phyloP scores from a whole-genome alignment of 2,888 invertebrate genomes.

The Brachypalpus laphriformis region DNA sequence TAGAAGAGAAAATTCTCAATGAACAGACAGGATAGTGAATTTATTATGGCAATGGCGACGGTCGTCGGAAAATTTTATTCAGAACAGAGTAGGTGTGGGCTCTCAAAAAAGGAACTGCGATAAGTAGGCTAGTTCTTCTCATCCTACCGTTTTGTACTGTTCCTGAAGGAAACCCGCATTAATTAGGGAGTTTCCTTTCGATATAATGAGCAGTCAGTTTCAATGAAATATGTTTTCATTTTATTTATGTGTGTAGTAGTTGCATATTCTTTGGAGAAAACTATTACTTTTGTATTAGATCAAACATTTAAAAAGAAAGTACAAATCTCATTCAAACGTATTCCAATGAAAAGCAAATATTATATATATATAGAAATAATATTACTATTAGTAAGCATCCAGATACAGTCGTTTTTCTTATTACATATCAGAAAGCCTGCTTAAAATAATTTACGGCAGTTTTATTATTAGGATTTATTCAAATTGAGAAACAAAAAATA shows the following conservation, averaged over 20 bases:
- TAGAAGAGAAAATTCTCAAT: not conserved
- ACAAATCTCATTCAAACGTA: too few relatives aligned
- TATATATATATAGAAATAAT: too few relatives aligned
- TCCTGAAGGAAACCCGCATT: slow-evolving; percentile 22
- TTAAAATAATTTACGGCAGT: too few relatives aligned
- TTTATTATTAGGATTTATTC: too few relatives aligned
- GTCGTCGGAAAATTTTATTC: not conserved
- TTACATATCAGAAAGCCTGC: too few relatives aligned
- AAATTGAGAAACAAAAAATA: too few relatives aligned
- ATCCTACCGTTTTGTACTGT: slow-evolving; percentile 61
- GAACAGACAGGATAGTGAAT: slow-evolving; percentile 26
- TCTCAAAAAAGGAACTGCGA: slow-evolving; percentile 61
- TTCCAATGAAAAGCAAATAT: too few relatives aligned
- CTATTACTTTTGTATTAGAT: not conserved
- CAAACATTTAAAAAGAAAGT: too few relatives aligned
- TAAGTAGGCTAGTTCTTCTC: slow-evolving; percentile 65
- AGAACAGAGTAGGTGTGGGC: slow-evolving; percentile 38
- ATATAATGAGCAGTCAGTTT: not conserved
- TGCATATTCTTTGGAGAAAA: not conserved
- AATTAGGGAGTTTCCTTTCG: slow-evolving; percentile 8
- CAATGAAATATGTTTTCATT: slow-evolving; percentile 15
- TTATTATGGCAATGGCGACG: slow-evolving; percentile 44
- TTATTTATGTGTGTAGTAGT: not conserved
- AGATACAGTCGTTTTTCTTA: too few relatives aligned
- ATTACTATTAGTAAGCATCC: too few relatives aligned